A percentile compares a stretch with the other conserved stretches of the same genome.
phyloP scores from a whole-genome alignment of 2,888 invertebrate species.

The Amiota mariae region DNA sequence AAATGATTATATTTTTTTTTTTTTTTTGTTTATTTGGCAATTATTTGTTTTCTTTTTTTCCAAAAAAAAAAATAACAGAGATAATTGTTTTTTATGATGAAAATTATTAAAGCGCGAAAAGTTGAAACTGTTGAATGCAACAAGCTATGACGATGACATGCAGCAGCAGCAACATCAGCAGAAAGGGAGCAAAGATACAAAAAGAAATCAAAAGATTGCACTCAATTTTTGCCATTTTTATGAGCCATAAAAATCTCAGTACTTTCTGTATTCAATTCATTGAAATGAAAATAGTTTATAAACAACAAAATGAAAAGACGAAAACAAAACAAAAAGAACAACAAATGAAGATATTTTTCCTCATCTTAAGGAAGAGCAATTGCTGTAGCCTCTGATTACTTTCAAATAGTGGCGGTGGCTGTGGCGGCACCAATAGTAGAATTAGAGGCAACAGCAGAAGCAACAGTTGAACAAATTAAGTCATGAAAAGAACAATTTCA shows the following conservation, averaged over 20 bases:
- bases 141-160: too few relatives aligned
- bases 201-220: constrained; percentile 40
- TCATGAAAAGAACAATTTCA: constrained; percentile 27
- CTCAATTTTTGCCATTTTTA: constrained; percentile 68
- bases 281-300: constrained; percentile 5
- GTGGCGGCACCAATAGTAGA: background rate
- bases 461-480: constrained; percentile 10
- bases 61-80: constrained; percentile 39
- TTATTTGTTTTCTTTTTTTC: constrained; percentile 53
- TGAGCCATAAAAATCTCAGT: constrained; percentile 46
- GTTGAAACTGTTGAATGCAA: background rate
- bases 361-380: too few relatives aligned
- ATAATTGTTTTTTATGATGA: background rate
- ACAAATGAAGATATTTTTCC: too few relatives aligned
- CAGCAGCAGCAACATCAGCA: too few relatives aligned
- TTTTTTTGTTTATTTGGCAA: constrained; percentile 55
- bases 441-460: too few relatives aligned
- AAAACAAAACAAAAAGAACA: too few relatives aligned
- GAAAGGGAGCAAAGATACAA: too few relatives aligned
- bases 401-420: background rate
- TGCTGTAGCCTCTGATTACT: too few relatives aligned
- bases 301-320: background rate
- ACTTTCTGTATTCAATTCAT: background rate
- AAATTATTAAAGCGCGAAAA: background rate
- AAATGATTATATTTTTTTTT: constrained; percentile 44